phyloP scores from a whole-genome alignment of 2,888 invertebrate species.

The Synanthedon tipuliformis region DNA sequence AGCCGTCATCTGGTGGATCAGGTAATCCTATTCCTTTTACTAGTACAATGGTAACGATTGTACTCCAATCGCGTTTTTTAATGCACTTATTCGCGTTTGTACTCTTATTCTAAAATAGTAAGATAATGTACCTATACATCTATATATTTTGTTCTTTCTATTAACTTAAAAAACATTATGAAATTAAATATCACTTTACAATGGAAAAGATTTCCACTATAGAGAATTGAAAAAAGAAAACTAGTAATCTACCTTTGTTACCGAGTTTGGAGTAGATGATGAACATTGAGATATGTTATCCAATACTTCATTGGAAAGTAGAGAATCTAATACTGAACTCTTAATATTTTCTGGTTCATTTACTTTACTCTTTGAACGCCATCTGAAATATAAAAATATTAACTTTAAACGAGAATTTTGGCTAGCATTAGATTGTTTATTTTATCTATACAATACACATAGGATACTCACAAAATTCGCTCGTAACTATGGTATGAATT shows the following conservation, averaged over 20 bases:
- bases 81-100: not conserved
- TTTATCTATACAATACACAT: no score
- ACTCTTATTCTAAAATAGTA: not conserved
- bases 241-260: no score
- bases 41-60: constrained; percentile 38
- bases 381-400: not conserved
- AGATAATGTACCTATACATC: not conserved
- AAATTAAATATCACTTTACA: no score
- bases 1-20: constrained; percentile 35
- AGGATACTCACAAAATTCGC: no score
- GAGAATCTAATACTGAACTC: not conserved
- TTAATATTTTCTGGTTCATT: not conserved
- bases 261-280: not conserved
- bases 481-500: no score
- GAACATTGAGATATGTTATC: not conserved
- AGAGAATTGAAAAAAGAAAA: no score
- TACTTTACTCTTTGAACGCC: not conserved
- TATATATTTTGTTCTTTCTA: not conserved
- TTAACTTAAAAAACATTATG: no score
- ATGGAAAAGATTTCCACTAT: no score
- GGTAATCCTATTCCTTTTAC: constrained; percentile 48
- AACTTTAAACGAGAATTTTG: no score
- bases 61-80: constrained; percentile 15
- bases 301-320: not conserved
- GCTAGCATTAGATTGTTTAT: no score